Conservation (phyloP, 2,888 invertebrate genomes). For the Leptarthrus brevirostris region DNA sequence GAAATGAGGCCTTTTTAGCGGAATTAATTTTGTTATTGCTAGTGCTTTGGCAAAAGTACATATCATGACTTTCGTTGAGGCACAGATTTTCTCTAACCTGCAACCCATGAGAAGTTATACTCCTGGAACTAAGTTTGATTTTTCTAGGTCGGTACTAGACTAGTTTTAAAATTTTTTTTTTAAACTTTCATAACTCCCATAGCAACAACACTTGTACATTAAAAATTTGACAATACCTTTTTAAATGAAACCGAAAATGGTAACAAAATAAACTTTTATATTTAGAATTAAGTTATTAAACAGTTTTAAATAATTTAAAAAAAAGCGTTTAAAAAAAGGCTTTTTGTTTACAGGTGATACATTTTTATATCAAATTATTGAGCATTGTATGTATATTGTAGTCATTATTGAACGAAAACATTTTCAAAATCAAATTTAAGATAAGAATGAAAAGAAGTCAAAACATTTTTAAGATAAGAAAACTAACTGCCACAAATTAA, state of each 20-base stretch:
- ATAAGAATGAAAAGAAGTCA: slow-evolving; percentile 3
- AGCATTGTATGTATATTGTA: slow-evolving; percentile 9
- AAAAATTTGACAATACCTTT: slow-evolving; percentile 41
- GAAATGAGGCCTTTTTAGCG: no score
- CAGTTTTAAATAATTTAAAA: slow-evolving; percentile 34
- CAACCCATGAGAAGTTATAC: no score
- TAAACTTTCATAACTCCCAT: no score
- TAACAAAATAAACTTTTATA: slow-evolving; percentile 22
- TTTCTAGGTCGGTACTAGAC: no score
- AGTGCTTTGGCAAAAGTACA: no score
- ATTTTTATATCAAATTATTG: slow-evolving; percentile 39
- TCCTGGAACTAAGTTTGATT: no score
- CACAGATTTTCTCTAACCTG: no score
- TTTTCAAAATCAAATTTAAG: slow-evolving; percentile 27
- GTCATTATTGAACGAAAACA: slow-evolving; percentile 11
- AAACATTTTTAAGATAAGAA: not conserved
- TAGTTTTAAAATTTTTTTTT: no score
- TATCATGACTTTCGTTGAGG: no score
- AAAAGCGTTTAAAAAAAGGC: slow-evolving; percentile 5
- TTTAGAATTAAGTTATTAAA: slow-evolving; percentile 37
- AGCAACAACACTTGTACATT: slow-evolving; percentile 40
- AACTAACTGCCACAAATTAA: slow-evolving; percentile 25
- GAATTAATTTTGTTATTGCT: no score
- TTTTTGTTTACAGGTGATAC: slow-evolving; percentile 37
- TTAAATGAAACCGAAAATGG: slow-evolving; percentile 19